These are phyloP conservation scores for Clunio marinus DNA, from an alignment of 2,888 invertebrate genomes.

Conservation along the genomic window DNA sequence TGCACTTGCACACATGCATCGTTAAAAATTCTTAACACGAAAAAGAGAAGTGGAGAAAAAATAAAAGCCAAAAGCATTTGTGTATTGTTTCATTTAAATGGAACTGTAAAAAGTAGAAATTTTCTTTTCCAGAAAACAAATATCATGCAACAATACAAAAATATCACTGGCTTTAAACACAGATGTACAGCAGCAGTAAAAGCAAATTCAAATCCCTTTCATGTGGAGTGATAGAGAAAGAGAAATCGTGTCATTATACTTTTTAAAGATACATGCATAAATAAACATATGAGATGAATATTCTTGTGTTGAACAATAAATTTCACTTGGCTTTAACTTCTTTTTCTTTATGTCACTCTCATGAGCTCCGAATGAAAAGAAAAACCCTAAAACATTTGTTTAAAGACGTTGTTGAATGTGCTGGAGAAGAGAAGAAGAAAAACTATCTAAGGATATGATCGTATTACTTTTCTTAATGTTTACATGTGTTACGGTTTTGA, in stretches of 20 bases:
- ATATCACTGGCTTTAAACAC: constrained; percentile 28
- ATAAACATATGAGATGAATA: constrained; percentile 28
- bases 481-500: constrained; percentile 15
- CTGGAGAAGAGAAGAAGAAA: neutral
- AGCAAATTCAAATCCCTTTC: constrained; percentile 12
- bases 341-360: neutral
- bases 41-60: neutral
- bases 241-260: constrained; percentile 32
- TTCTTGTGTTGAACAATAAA: constrained; percentile 11
- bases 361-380: neutral
- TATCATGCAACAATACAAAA: neutral
- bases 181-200: constrained; percentile 20
- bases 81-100: too few species aligned
- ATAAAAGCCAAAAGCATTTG: too few species aligned
- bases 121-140: neutral
- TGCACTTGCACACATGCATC: constrained; percentile 37
- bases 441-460: constrained; percentile 11
- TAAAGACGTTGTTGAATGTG: neutral
- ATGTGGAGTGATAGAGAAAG: constrained; percentile 24
- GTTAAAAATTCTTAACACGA: constrained; percentile 16
- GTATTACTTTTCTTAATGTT: neutral
- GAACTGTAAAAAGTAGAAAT: too few species aligned
- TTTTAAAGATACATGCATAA: constrained; percentile 26
- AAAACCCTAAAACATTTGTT: neutral
- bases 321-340: neutral